Conservation (phyloP, 1,140 invertebrate species). For the Heliconius hermathena region DNA sequence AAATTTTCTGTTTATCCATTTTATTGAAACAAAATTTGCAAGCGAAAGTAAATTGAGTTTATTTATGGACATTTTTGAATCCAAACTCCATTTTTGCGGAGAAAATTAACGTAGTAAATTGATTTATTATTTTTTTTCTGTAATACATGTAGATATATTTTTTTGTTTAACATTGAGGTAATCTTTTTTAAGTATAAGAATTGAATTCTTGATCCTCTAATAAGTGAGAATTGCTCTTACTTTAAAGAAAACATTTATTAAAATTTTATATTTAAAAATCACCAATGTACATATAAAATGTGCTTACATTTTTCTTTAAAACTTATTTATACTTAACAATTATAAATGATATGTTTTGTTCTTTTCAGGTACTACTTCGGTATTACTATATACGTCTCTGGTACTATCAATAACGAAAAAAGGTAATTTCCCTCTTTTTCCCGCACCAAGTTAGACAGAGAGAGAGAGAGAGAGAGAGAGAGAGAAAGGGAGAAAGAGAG, state of each 20-base stretch:
- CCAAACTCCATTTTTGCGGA: neutral
- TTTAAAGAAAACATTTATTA: too few relatives aligned
- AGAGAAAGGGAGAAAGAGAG: too few relatives aligned
- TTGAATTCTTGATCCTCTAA: too few relatives aligned
- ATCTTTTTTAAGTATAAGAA: too few relatives aligned
- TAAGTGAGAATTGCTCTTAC: too few relatives aligned
- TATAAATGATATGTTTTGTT: slow-evolving; percentile 23
- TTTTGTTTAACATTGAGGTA: too few relatives aligned
- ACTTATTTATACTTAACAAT: neutral
- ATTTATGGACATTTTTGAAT: neutral
- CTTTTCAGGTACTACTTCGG: slow-evolving; percentile 19
- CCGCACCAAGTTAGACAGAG: too few relatives aligned
- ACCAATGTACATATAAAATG: too few relatives aligned
- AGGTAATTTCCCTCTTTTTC: neutral
- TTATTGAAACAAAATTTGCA: slow-evolving; percentile 37
- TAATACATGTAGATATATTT: too few relatives aligned
- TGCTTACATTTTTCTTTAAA: neutral
- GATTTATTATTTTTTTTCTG: neutral
- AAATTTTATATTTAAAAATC: too few relatives aligned
- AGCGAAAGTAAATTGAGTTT: slow-evolving; percentile 19
- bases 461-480: too few relatives aligned
- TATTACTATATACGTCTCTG: neutral
- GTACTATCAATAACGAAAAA: neutral
- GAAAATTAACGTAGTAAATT: neutral
- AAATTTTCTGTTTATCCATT: slow-evolving; percentile 26